Evolutionary conservation across 1,140 invertebrate species (phyloP), one percentile per base, ranked within the genome.

Genomic region (Eufriesea mexicana): DNA sequence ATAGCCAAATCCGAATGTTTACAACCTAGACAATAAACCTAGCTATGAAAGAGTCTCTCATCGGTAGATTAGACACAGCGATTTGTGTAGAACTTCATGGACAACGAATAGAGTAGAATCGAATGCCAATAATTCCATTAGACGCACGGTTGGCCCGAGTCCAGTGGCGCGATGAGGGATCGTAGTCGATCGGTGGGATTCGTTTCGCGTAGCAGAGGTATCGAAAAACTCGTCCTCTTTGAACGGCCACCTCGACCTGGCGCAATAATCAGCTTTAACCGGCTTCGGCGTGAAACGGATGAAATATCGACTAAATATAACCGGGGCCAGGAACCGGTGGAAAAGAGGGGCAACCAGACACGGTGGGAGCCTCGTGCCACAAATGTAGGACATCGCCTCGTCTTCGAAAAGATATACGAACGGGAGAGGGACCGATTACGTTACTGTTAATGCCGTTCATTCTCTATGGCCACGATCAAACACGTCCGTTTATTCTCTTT

Each of bases 251-350:
- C 55, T 88, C 86, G 84, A 88, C 81, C 55, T 88, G 84, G 86
- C 85, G 82, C 88, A 82, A 90, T 91, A 86, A 92, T 92, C 87
- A 84, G 73, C 85, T 84, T 91, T 89, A 89, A 88, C 89, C 89
- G 87, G 86, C 88, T 91, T 86, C 87, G 86, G 77, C 84, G 84
- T 80, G 86, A 91, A 91, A 90, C 86, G 88, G 74, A 90, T 90
- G 91, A 91, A 91, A 92, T 92, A 90, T 91, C 85, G 90, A 89
- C 92, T 91, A 92, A 92, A 92, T 92, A 91, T 92, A 92, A 91
- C 86, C 87, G 79, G 84, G 87, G 89, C 77, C 87, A 87, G 83
- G 84, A 89, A 85, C 87, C 79, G 55, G 54, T 76, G 83, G 74
- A 76, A 88, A 88, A 85, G 86, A 88, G 86, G 86, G 86, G 78